Conservation (phyloP, 1,140 invertebrate genomes). For the Mylabris phalerata region DNA sequence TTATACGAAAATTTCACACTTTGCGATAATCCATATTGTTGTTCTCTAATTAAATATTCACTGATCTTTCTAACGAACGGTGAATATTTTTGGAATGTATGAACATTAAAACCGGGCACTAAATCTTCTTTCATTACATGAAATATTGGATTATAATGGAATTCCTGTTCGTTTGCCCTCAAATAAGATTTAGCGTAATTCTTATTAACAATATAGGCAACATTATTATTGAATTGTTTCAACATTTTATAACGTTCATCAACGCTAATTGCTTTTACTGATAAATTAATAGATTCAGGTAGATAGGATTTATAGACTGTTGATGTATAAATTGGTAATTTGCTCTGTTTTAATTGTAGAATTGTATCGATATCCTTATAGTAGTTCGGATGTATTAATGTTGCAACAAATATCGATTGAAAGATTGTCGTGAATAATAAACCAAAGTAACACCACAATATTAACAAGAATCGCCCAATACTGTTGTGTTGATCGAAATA, state of each 20-base stretch:
- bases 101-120: conserved; percentile 1
- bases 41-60: conserved; percentile 1
- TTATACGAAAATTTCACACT: not conserved
- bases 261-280: no score
- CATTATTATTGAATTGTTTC: not conserved
- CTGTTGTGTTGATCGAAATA: no score
- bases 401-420: not conserved
- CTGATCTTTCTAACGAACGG: conserved; percentile 2
- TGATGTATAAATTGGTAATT: conserved; percentile 1
- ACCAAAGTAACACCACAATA: no score
- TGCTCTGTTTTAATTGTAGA: conserved; percentile 4
- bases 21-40: not conserved
- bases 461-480: no score
- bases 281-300: no score
- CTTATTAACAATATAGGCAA: not conserved
- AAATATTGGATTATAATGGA: not conserved
- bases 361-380: conserved; percentile 1
- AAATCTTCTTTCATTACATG: conserved; percentile 3
- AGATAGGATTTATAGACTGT: no score
- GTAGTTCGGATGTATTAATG: not conserved
- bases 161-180: no score
- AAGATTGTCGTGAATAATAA: not conserved
- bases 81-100: conserved; percentile 3
- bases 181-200: not conserved
- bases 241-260: not conserved